phyloP scores from a whole-genome alignment of 2,797 vertebrate species.

The Enteromius treurensis region DNA sequence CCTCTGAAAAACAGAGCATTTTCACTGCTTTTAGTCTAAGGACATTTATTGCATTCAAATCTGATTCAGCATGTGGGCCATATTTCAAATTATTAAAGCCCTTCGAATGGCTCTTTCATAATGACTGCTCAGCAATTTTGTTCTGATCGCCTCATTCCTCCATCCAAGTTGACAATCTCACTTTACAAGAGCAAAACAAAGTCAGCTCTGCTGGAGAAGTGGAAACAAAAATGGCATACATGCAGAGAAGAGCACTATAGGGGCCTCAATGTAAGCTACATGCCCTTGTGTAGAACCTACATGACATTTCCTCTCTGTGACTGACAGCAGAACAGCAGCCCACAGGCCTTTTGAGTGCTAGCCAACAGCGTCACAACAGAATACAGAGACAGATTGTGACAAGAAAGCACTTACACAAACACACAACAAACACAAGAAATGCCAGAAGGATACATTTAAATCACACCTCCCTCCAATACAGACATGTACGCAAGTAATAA shows the following conservation, averaged over 20 bases:
- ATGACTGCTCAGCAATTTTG: constrained; percentile 27
- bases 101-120: constrained; percentile 41
- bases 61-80: constrained; percentile 28
- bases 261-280: constrained; percentile 2
- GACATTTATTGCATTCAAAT: constrained; percentile 3
- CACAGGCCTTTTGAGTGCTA: constrained; percentile 15
- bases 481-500: constrained; percentile 10
- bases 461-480: constrained; percentile 22
- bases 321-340: constrained; percentile 43
- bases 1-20: background rate
- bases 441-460: constrained; percentile 34
- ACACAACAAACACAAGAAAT: constrained; percentile 23
- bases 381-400: constrained; percentile 9
- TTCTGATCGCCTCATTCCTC: constrained; percentile 12
- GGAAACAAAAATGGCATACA: background rate
- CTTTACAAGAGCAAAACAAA: background rate
- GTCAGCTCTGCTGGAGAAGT: constrained; percentile 17
- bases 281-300: constrained; percentile 28
- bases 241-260: background rate
- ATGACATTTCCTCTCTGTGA: constrained; percentile 36
- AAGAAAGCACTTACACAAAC: constrained; percentile 5
- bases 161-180: background rate
- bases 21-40: constrained; percentile 12
- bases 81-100: constrained; percentile 38
- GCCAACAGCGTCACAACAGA: constrained; percentile 19